Percentiles rank a stretch among this genome's conserved stretches.
Evolutionary conservation across 92 coral and sea anemone species (phyloP).

Genomic region (Zoanthus solanderi): DNA sequence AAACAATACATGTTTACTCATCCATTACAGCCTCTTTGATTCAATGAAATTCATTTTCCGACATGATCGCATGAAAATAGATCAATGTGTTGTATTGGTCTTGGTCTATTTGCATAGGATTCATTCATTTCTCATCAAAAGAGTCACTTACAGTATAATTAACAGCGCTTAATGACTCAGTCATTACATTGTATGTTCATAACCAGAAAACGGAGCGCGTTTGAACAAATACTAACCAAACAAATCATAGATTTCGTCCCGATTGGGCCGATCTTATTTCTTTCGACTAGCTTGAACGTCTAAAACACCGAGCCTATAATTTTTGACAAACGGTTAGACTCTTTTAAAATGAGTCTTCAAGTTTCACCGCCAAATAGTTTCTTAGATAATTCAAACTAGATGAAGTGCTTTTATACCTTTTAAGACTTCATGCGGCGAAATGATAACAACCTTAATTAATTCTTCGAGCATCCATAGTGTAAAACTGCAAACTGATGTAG

Average conservation of each 20-base stretch:
- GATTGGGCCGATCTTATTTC: neutral
- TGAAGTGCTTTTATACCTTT: neutral
- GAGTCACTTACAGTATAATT: slow-evolving; percentile 39
- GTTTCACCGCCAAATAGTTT: neutral
- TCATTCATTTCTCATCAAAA: slow-evolving; percentile 7
- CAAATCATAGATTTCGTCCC: neutral
- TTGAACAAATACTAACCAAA: neutral
- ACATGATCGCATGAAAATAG: slow-evolving; percentile 27
- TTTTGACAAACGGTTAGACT: neutral
- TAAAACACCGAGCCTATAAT: slow-evolving; percentile 9
- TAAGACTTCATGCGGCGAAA: neutral
- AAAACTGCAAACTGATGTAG: neutral
- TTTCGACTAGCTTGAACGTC: neutral
- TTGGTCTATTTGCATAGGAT: slow-evolving; percentile 42
- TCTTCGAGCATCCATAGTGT: neutral
- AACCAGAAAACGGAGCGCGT: neutral
- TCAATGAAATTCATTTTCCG: slow-evolving; percentile 41
- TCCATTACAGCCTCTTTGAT: slow-evolving; percentile 39
- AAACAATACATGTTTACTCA: slow-evolving; percentile 48
- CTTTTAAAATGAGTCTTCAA: neutral
- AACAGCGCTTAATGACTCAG: slow-evolving; percentile 1
- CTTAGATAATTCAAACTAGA: neutral
- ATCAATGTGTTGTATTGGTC: slow-evolving; percentile 31
- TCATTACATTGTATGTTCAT: slow-evolving; percentile 2
- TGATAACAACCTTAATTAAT: slow-evolving; percentile 7